phyloP scores from a whole-genome alignment of 2,113 vertebrate species.

The Eptesicus fuscus region DNA sequence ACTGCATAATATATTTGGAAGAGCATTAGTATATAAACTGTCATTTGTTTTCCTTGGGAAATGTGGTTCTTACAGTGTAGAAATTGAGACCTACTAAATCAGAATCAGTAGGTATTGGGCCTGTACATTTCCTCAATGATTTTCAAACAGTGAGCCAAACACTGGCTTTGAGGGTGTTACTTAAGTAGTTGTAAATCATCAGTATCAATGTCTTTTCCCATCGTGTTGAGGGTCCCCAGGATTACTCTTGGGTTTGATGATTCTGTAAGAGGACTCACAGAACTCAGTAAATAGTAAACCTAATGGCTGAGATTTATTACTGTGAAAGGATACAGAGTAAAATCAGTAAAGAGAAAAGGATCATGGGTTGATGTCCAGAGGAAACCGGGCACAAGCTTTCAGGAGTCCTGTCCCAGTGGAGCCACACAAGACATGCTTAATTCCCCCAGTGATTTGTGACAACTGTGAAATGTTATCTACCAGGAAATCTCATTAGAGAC shows the following conservation, averaged over 20 bases:
- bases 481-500: neutral
- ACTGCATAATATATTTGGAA: constrained; percentile 15
- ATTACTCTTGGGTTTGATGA: neutral
- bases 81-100: constrained; percentile 4
- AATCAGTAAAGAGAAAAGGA: neutral
- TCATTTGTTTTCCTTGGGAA: neutral
- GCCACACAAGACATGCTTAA: neutral
- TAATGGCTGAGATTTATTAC: neutral
- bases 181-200: neutral
- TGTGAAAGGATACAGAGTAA: neutral
- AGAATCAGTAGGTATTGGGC: neutral
- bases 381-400: neutral
- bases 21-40: neutral
- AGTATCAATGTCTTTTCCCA: neutral
- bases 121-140: neutral
- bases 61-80: neutral
- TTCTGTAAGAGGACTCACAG: neutral
- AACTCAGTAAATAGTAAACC: neutral
- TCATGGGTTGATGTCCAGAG: neutral
- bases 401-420: neutral
- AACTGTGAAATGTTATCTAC: neutral
- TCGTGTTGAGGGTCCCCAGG: neutral
- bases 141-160: neutral
- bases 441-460: neutral
- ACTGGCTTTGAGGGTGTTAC: neutral